These are phyloP conservation scores for Enoplolaimus lenunculus DNA, from an alignment of 2,888 invertebrate genomes.

Conservation along the genomic window DNA sequence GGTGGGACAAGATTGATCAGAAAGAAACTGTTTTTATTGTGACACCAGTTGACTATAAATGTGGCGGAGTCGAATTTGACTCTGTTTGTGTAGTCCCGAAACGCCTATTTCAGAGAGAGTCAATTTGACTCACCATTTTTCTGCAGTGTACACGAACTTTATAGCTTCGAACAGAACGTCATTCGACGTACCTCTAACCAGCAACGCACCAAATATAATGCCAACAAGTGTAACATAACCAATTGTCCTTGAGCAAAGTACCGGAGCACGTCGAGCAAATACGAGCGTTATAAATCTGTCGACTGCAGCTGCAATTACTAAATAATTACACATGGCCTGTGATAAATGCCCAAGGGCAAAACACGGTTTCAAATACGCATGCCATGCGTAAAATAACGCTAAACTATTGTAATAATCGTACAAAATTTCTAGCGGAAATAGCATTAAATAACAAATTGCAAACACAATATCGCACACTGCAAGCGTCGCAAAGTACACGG, in stretches of 20 bases:
- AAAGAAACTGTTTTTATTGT: too few relatives aligned
- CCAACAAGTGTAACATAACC: background rate
- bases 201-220: background rate
- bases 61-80: too few relatives aligned
- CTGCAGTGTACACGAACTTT: too few relatives aligned
- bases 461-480: slow-evolving; percentile 11
- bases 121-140: too few relatives aligned
- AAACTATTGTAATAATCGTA: slow-evolving; percentile 1
- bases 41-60: too few relatives aligned
- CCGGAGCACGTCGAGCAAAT: background rate
- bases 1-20: too few relatives aligned
- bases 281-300: slow-evolving; percentile 6
- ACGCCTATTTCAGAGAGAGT: too few relatives aligned
- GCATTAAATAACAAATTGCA: background rate
- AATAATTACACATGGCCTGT: slow-evolving; percentile 8
- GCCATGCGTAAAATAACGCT: slow-evolving; percentile 17
- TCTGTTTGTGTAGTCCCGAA: too few relatives aligned
- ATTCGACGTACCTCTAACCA: background rate
- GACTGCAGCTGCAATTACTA: slow-evolving; percentile 12
- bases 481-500: slow-evolving; percentile 8
- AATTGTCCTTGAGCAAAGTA: background rate
- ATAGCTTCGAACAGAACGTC: too few relatives aligned
- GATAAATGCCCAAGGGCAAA: background rate
- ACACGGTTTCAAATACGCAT: background rate
- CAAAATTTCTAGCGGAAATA: slow-evolving; percentile 16